These are phyloP conservation scores for Bombus waltoni DNA, from an alignment of 1,140 invertebrate genomes.

Conservation along the genomic window DNA sequence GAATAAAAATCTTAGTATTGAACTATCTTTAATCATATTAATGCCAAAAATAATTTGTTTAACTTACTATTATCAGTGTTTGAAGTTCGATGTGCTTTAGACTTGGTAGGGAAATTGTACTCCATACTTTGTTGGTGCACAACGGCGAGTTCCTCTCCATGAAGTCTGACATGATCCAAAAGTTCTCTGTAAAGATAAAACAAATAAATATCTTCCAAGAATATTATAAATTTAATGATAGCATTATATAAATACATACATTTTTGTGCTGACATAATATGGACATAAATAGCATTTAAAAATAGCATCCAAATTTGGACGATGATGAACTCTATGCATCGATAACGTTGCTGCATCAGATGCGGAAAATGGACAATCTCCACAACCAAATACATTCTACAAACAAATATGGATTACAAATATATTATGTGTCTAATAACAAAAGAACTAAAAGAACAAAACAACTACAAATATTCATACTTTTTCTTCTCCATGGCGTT, in stretches of 20 bases:
- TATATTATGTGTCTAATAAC: background rate
- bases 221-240: background rate
- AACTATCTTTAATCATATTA: background rate
- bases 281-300: conserved; percentile 93
- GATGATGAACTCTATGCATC: conserved; percentile 89
- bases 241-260: conserved; percentile 75
- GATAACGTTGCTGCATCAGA: conserved; percentile 86
- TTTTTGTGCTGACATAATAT: conserved; percentile 87
- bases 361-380: conserved; percentile 89
- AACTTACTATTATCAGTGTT: conserved; percentile 59
- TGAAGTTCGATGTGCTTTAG: conserved; percentile 53
- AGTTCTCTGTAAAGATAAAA: conserved; percentile 72
- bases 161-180: conserved; percentile 77
- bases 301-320: conserved; percentile 86
- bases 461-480: conserved; percentile 39
- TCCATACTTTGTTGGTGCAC: conserved; percentile 76
- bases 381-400: conserved; percentile 82
- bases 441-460: background rate
- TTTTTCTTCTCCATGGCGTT: conserved; percentile 56
- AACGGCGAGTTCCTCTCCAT: conserved; percentile 78
- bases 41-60: background rate
- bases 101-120: conserved; percentile 54
- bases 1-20: background rate
- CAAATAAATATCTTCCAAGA: background rate
- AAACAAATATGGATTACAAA: background rate